Conservation (phyloP, 2,888 invertebrate species). For the Drosophila mayaguana region DNA sequence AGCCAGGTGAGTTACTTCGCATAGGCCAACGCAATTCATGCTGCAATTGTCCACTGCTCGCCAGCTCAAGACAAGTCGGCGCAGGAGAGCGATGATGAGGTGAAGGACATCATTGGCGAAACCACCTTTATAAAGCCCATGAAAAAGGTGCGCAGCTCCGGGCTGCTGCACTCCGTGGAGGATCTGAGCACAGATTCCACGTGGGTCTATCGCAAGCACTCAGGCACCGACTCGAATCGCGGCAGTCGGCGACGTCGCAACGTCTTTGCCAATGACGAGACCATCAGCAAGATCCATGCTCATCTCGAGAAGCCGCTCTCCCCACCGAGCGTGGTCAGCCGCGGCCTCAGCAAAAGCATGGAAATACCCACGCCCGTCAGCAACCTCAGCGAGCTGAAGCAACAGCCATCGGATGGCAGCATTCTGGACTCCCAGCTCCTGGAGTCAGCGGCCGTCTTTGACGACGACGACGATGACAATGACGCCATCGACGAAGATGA, state of each 20-base stretch:
- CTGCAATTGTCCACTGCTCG: background rate
- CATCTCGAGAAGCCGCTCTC: slow-evolving; percentile 83
- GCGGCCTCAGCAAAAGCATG: slow-evolving; percentile 85
- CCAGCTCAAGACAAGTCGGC: slow-evolving; percentile 74
- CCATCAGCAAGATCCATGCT: slow-evolving; percentile 83
- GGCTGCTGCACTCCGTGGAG: slow-evolving; percentile 90
- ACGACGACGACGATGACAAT: slow-evolving; percentile 34
- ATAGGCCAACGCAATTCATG: background rate
- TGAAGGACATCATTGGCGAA: slow-evolving; percentile 87
- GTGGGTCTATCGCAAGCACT: slow-evolving; percentile 88
- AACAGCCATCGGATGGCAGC: slow-evolving; percentile 53
- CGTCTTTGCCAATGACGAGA: slow-evolving; percentile 84
- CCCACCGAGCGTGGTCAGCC: slow-evolving; percentile 82
- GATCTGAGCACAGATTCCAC: slow-evolving; percentile 91
- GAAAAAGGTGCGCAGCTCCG: slow-evolving; percentile 89
- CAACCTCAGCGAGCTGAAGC: slow-evolving; percentile 81
- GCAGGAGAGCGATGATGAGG: slow-evolving; percentile 86
- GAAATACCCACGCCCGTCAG: slow-evolving; percentile 85
- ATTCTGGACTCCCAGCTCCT: slow-evolving; percentile 62
- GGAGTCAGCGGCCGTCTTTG: slow-evolving; percentile 55
- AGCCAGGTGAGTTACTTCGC: slow-evolving; percentile 46
- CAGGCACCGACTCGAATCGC: slow-evolving; percentile 84
- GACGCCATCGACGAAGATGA: slow-evolving; percentile 79
- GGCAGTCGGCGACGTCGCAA: slow-evolving; percentile 84
- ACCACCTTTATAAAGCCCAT: slow-evolving; percentile 86